These are phyloP conservation scores for Ataeniobius toweri DNA, from an alignment of 2,797 vertebrate genomes.

Conservation along the genomic window DNA sequence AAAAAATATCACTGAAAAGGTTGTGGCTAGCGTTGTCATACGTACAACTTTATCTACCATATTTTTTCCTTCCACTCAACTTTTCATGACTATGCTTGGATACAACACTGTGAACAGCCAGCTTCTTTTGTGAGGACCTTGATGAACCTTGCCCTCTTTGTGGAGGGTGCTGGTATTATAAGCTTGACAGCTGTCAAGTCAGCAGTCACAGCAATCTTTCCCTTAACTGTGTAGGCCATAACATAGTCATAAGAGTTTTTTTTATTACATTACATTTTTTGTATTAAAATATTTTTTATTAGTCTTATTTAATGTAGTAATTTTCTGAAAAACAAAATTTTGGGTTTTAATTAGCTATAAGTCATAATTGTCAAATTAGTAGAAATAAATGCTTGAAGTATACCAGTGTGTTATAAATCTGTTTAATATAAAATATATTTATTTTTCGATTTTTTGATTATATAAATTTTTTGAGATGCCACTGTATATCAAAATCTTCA, in stretches of 20 bases:
- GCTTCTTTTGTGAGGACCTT: neutral
- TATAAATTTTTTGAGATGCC: neutral
- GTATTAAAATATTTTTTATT: neutral
- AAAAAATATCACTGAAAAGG: too few species aligned
- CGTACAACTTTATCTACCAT: too few species aligned
- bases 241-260: neutral
- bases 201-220: neutral
- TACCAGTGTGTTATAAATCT: too few species aligned
- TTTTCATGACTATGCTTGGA: too few species aligned
- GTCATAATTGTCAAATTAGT: too few species aligned
- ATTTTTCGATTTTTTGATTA: neutral
- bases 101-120: neutral
- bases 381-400: too few species aligned
- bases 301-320: neutral
- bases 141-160: neutral
- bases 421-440: too few species aligned
- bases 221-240: neutral
- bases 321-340: neutral
- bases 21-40: too few species aligned
- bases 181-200: neutral
- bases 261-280: neutral
- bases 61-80: too few species aligned
- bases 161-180: neutral
- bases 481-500: neutral
- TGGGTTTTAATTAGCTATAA: neutral